Evolutionary conservation across 1,140 invertebrate species (phyloP), one percentile per base, ranked within the genome.

Genomic region (Caenorhabditis briggsae): DNA sequence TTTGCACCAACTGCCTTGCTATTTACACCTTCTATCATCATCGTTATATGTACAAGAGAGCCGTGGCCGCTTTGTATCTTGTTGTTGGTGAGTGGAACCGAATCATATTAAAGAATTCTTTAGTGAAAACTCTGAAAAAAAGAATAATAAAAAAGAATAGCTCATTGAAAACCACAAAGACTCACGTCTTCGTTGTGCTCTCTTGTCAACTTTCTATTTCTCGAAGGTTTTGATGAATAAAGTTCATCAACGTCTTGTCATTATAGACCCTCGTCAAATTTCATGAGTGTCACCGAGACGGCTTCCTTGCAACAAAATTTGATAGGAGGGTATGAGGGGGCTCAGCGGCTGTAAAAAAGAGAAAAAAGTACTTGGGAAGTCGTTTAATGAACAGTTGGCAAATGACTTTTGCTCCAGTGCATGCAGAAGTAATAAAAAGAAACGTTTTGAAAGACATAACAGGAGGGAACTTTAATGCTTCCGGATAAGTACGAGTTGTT

Each of bases 1-100:
- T 88, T 8, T 74, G 83, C 53, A 90, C 83, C 55, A 91, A 91
- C 58, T 61, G 87, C 18, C 82, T 91, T 25, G 90, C 90, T 14
- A 50, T 91, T 23, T 91, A 91, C 83, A 90, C 88, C 20, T 91
- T 91, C 87, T 83, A 85, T 56, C 89, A 91, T 84, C 90, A 91
- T 74, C 86, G 90, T 23, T 91, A 89, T 82, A 90, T 91, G 84
- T 91, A 86, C 89, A 91, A 91, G 58, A 83, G 90, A 78, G 46
- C 91, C 5, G 87, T 88, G 20, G 90, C 88, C 6, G 56, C 86
- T 50, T 82, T 91, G 7, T 90, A 89, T 64, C 46, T 91, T n/a
- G 64, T 91, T 59, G 89, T 88, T 61, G 90, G 90, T 91, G 25
- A 83, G 88, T 70, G 78, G 82, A 23, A 64, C 33, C 11, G 82